These are phyloP conservation scores for Stratiolaelaps scimitus DNA, from an alignment of 1,140 invertebrate genomes.

Conservation along the genomic window DNA sequence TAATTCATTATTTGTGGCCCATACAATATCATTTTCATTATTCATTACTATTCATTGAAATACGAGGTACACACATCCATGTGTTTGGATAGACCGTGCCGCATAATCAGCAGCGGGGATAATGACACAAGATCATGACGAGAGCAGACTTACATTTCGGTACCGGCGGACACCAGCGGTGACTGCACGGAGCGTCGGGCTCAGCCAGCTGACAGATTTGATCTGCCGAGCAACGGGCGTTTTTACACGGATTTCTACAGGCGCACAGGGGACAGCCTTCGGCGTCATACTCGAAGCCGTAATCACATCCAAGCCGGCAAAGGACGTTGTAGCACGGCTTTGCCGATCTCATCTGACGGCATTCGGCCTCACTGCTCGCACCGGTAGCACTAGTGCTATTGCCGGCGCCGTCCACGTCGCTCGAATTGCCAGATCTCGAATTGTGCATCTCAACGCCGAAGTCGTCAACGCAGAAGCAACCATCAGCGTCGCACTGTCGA, in stretches of 20 bases:
- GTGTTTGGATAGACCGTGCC: too few relatives aligned
- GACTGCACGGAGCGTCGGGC: slow-evolving; percentile 54
- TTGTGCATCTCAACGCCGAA: slow-evolving; percentile 33
- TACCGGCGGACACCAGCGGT: slow-evolving; percentile 63
- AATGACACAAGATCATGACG: neutral
- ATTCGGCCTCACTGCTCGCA: neutral
- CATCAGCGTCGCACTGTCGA: slow-evolving; percentile 43
- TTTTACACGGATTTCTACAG: slow-evolving; percentile 37
- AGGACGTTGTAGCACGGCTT: slow-evolving; percentile 31
- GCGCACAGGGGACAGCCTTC: slow-evolving; percentile 34
- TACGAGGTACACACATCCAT: too few relatives aligned
- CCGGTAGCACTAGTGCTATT: neutral
- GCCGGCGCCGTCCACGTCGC: slow-evolving; percentile 31
- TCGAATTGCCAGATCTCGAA: slow-evolving; percentile 33
- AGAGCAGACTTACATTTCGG: slow-evolving; percentile 54
- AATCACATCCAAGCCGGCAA: slow-evolving; percentile 35
- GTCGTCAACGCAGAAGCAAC: slow-evolving; percentile 43
- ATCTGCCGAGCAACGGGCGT: slow-evolving; percentile 49
- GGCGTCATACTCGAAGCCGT: slow-evolving; percentile 34
- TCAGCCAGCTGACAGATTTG: slow-evolving; percentile 62
- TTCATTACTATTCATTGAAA: too few relatives aligned
- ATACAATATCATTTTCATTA: too few relatives aligned
- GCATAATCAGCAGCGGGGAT: neutral
- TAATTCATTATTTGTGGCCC: too few relatives aligned
- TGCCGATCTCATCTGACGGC: slow-evolving; percentile 18